Percentiles rank a stretch among this genome's conserved stretches.
Conservation (phyloP, 2,113 vertebrate species). For the Hippocampus abdominalis region DNA sequence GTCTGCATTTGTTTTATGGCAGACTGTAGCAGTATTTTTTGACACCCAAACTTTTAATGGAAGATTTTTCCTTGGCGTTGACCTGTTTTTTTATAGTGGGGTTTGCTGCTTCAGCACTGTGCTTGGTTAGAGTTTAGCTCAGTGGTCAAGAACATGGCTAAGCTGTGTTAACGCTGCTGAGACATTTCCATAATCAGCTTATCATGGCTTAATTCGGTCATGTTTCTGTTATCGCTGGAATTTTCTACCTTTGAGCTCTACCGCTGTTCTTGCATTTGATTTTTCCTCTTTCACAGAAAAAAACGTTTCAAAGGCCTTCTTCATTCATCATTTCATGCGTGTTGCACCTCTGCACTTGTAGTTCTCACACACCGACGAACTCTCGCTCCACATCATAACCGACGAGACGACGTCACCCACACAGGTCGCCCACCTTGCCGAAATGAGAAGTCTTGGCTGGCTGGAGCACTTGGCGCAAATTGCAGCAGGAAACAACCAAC, state of each 20-base stretch:
- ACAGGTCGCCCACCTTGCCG: not conserved
- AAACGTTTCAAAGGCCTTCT: not conserved
- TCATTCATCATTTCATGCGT: not conserved
- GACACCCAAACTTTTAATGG: not conserved
- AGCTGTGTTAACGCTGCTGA: not conserved
- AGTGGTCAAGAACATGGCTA: not conserved
- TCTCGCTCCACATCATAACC: not conserved
- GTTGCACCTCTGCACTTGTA: not conserved
- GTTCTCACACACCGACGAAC: not conserved
- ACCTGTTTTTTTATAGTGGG: not conserved
- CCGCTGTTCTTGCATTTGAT: not conserved
- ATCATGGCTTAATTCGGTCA: not conserved
- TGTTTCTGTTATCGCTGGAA: not conserved
- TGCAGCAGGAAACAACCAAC: not conserved
- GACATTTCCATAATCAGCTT: not conserved
- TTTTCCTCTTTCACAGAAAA: not conserved
- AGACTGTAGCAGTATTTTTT: not conserved
- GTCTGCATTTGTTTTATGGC: not conserved
- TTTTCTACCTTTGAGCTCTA: not conserved
- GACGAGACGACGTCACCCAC: slow-evolving; percentile 1
- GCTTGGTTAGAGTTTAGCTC: not conserved
- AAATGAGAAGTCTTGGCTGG: slow-evolving; percentile 5
- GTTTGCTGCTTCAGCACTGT: not conserved
- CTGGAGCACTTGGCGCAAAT: not conserved
- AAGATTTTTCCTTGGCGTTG: not conserved